Base-by-base conservation (phyloP, 1,140 invertebrate species). In the Dreissena rostriformis region DNA sequence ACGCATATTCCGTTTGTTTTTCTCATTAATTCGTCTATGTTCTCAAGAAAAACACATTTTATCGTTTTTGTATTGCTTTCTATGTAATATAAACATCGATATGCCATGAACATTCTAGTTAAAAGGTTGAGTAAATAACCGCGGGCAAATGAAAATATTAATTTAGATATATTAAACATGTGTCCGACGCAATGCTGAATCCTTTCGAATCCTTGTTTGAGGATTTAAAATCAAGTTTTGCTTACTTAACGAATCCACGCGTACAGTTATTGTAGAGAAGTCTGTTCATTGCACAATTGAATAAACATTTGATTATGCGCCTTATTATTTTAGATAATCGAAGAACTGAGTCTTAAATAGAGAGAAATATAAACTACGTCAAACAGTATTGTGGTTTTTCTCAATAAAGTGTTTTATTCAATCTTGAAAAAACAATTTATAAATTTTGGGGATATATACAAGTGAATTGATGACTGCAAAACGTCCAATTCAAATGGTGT, bases 91-190 rank as follows among this genome's bases (percentile, higher is more conserved):
- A 82, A 82, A 82, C 80, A 82, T 74, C 8, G 80, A 67, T 73
- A 82, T 73, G 80, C 71, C 49, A 49, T 51, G 57, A 39, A 65
- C 65, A 82, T 74, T 66, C 72, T 71, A 73, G 14, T 82, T 82
- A 67, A 72, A 73, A 82, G 80, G 80, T 82, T 82, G 80, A 82
- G 39, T 57, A 82, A 82, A 82, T 75, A 82, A 67, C 80, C 24
- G 80, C 57, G 11, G 55, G 80, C 65, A 55, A 52, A 82, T 68
- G 80, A 82, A 82, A 82, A 82, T 82, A 82, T 82, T 82, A 82
- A 82, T 82, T 75, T 75, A 82, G 80, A 82, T 75, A 63, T 75
- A 75, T 74, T 66, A 53, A 82, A 74, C 80, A 82, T 75, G 14
- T 68, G 39, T 39, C 39, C 39, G 39, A 39, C 39, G 39, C 2